Percentiles rank a stretch among this genome's conserved stretches.
phyloP scores from a whole-genome alignment of 2,888 invertebrate genomes.

The Eupithecia subfuscata region DNA sequence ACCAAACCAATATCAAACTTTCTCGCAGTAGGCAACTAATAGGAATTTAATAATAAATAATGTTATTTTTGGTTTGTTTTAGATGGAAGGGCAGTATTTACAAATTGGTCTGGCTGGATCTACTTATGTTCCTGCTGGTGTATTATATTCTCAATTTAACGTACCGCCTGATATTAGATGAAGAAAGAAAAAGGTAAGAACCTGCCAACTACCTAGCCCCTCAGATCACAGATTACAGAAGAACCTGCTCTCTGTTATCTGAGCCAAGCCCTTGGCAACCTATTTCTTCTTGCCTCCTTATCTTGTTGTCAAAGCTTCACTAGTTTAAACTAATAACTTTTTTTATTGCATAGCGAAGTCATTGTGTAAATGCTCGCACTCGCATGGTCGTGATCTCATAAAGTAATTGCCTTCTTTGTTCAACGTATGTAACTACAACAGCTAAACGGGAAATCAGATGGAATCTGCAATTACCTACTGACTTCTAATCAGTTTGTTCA shows the following conservation, averaged over 20 bases:
- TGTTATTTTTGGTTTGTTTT: slow-evolving; percentile 60
- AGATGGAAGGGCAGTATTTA: slow-evolving; percentile 98
- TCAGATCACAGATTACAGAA: background rate
- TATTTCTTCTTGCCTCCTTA: background rate
- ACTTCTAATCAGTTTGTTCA: background rate
- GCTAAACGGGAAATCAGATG: slow-evolving; percentile 22
- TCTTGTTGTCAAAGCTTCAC: background rate
- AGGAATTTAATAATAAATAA: background rate
- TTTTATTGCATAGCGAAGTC: slow-evolving; percentile 2
- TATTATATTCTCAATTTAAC: slow-evolving; percentile 91
- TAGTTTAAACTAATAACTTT: background rate
- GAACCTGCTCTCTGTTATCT: background rate
- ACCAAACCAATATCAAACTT: background rate
- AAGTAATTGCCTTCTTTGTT: slow-evolving; percentile 40
- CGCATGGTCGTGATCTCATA: slow-evolving; percentile 35
- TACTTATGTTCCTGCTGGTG: slow-evolving; percentile 89
- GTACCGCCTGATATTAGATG: slow-evolving; percentile 89
- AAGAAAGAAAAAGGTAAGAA: slow-evolving; percentile 87
- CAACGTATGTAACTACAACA: slow-evolving; percentile 7
- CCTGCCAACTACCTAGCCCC: background rate
- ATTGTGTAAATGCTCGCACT: slow-evolving; percentile 30
- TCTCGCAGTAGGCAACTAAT: background rate
- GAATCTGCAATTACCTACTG: slow-evolving; percentile 5
- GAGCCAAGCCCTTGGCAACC: background rate
- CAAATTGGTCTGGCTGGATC: slow-evolving; percentile 96